Evolutionary conservation across 2,113 vertebrate species (phyloP).

Genomic region (Tachysurus vachellii): DNA sequence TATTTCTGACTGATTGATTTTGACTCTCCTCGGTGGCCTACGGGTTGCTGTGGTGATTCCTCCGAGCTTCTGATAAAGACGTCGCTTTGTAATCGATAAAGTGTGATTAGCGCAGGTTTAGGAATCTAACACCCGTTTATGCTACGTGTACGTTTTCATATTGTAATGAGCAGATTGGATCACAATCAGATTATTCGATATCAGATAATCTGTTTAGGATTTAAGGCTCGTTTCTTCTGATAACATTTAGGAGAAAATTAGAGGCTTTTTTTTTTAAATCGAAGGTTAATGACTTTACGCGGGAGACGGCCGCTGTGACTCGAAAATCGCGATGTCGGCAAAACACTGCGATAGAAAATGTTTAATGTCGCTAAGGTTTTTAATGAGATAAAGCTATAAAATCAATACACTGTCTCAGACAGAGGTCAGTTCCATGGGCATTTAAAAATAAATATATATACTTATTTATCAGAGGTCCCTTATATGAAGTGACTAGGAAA

Average conservation of each 20-base stretch:
- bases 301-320: not conserved
- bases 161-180: slow-evolving; percentile 49
- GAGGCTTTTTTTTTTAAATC: slow-evolving; percentile 13
- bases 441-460: not conserved
- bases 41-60: slow-evolving; percentile 84
- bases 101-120: slow-evolving; percentile 84
- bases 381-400: slow-evolving; percentile 94
- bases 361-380: slow-evolving; percentile 74
- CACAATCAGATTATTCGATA: slow-evolving; percentile 60
- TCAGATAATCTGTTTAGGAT: slow-evolving; percentile 61
- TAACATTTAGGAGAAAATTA: slow-evolving; percentile 12
- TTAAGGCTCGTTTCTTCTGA: slow-evolving; percentile 3
- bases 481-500: not conserved
- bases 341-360: not conserved
- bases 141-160: slow-evolving; percentile 10
- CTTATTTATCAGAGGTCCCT: not conserved
- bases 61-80: slow-evolving; percentile 89
- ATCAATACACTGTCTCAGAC: slow-evolving; percentile 99
- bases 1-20: slow-evolving; percentile 84
- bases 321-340: not conserved
- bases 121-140: slow-evolving; percentile 41
- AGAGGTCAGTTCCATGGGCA: slow-evolving; percentile 79
- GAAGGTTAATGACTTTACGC: slow-evolving; percentile 8
- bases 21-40: slow-evolving; percentile 83
- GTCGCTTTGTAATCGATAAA: slow-evolving; percentile 93